phyloP scores from a whole-genome alignment of 2,113 vertebrate species.

The Hippolais icterina region DNA sequence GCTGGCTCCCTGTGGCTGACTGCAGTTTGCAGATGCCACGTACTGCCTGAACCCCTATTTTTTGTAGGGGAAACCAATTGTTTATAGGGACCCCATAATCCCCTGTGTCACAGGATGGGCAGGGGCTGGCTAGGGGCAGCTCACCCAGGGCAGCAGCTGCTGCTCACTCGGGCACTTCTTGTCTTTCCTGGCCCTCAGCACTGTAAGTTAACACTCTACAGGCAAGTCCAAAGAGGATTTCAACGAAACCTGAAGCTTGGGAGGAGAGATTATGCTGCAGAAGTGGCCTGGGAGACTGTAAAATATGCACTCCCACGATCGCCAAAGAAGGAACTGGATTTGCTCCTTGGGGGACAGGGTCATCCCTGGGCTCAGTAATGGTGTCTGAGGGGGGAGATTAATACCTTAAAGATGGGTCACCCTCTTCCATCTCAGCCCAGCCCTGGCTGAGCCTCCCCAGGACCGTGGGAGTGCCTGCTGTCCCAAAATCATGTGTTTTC shows the following conservation, averaged over 20 bases:
- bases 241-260: slow-evolving; percentile 53
- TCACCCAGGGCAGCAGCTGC: slow-evolving; percentile 35
- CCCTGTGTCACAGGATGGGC: background rate
- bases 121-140: background rate
- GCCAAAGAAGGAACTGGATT: slow-evolving; percentile 61
- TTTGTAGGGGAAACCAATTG: background rate
- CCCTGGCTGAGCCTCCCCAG: background rate
- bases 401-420: background rate
- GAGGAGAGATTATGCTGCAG: slow-evolving; percentile 55
- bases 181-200: slow-evolving; percentile 43
- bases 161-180: slow-evolving; percentile 32
- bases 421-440: background rate
- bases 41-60: background rate
- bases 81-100: background rate
- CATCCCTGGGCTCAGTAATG: background rate
- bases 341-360: background rate
- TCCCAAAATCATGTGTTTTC: background rate
- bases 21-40: background rate
- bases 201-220: slow-evolving; percentile 62
- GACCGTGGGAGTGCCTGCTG: background rate
- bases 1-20: background rate
- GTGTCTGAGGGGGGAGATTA: background rate
- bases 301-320: slow-evolving; percentile 51
- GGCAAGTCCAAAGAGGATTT: slow-evolving; percentile 54
- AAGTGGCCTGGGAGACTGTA: slow-evolving; percentile 34